Evolutionary conservation across 2,888 invertebrate species (phyloP).

Genomic region (Nomada fucata): DNA sequence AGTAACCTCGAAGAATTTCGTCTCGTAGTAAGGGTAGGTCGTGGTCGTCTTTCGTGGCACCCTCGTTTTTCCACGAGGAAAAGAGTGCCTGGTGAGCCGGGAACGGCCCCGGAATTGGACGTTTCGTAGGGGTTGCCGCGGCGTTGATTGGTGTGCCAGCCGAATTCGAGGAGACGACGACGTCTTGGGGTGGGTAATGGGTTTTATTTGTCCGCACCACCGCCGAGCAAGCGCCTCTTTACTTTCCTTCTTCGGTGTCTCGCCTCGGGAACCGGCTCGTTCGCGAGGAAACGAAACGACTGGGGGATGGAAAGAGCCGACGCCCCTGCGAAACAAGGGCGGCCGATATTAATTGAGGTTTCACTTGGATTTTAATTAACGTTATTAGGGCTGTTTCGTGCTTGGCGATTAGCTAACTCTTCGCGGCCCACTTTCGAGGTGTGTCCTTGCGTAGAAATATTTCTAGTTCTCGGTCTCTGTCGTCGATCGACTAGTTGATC

Average conservation of each 20-base stretch:
- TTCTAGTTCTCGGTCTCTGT: too few species aligned
- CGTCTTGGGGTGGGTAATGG: slow-evolving; percentile 81
- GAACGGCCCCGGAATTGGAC: slow-evolving; percentile 48
- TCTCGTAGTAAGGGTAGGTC: slow-evolving; percentile 81
- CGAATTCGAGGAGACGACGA: slow-evolving; percentile 62
- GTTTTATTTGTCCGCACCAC: slow-evolving; percentile 81
- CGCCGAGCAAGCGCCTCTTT: slow-evolving; percentile 70
- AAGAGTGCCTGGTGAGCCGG: slow-evolving; percentile 65
- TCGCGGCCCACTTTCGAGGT: slow-evolving; percentile 55
- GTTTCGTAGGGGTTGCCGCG: slow-evolving; percentile 65
- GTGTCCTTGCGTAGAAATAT: neutral
- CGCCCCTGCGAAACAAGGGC: slow-evolving; percentile 61
- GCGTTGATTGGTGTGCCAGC: slow-evolving; percentile 50
- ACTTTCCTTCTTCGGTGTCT: slow-evolving; percentile 60
- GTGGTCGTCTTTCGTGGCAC: slow-evolving; percentile 76
- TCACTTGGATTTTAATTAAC: slow-evolving; percentile 82
- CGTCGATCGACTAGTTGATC: too few species aligned
- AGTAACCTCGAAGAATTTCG: slow-evolving; percentile 72
- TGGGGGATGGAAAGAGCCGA: slow-evolving; percentile 48
- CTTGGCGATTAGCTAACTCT: slow-evolving; percentile 35
- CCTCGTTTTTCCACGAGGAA: slow-evolving; percentile 79
- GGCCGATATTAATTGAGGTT: slow-evolving; percentile 82
- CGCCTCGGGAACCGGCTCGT: slow-evolving; percentile 39
- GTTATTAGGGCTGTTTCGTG: slow-evolving; percentile 76
- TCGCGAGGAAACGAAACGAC: slow-evolving; percentile 36